These are phyloP conservation scores for Bimastos eiseni DNA, from an alignment of 2,888 invertebrate species.

Conservation along the genomic window DNA sequence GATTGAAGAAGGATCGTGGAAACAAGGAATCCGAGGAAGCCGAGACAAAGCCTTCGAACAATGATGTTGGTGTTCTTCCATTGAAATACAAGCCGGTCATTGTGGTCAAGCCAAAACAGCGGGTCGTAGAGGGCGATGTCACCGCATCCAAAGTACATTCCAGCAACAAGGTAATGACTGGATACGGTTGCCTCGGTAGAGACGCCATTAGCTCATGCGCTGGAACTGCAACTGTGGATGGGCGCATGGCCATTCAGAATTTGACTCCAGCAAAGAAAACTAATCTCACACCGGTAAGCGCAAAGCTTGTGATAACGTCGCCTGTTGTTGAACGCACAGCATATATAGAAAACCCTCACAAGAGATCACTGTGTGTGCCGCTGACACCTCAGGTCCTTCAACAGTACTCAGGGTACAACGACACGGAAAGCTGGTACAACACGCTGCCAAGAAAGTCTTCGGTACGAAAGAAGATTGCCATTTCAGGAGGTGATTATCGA, in stretches of 20 bases:
- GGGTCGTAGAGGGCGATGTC: background rate
- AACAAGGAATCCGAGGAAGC: background rate
- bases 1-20: background rate
- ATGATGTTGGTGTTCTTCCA: background rate
- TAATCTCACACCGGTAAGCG: constrained; percentile 36
- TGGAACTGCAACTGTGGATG: background rate
- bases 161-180: background rate
- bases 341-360: constrained; percentile 43
- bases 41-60: background rate
- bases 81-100: constrained; percentile 8
- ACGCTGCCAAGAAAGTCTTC: constrained; percentile 26
- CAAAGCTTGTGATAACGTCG: constrained; percentile 44
- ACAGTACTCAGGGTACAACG: constrained; percentile 31
- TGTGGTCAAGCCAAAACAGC: background rate
- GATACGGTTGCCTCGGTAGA: background rate
- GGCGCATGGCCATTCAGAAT: background rate
- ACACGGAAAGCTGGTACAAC: constrained; percentile 30
- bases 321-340: constrained; percentile 39
- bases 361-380: constrained; percentile 42
- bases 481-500: background rate
- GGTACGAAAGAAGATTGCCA: background rate
- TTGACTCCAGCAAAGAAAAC: background rate
- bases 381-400: constrained; percentile 39
- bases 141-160: background rate
- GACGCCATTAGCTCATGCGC: background rate